Percentiles rank a stretch among this genome's conserved stretches.
These are phyloP conservation scores for Eupithecia abbreviata DNA, from an alignment of 2,888 invertebrate species.

Conservation along the genomic window DNA sequence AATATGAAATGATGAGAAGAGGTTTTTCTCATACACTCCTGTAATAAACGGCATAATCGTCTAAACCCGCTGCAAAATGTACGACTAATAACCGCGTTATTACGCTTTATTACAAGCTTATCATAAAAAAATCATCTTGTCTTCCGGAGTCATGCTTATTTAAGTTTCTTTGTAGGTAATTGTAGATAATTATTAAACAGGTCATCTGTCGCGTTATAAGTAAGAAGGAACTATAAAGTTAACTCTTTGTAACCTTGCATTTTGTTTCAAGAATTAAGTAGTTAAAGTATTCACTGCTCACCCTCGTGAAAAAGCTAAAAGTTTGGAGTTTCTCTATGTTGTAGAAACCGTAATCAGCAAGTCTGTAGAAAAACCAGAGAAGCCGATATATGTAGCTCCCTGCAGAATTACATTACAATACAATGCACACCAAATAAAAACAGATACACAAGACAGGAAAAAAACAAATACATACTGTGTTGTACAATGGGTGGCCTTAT, in stretches of 20 bases:
- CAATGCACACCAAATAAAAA: no score
- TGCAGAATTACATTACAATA: no score
- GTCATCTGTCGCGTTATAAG: constrained; percentile 7
- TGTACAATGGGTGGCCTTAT: no score
- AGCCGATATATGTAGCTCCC: not conserved
- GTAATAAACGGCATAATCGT: not conserved
- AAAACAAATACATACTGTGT: no score
- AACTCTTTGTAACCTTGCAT: not conserved
- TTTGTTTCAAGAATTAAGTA: not conserved
- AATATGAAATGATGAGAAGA: not conserved
- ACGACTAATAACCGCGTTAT: constrained; percentile 17
- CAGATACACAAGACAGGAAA: no score
- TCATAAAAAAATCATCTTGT: constrained; percentile 5
- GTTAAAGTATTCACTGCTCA: no score
- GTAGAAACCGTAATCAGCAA: no score
- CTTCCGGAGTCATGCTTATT: constrained; percentile 21
- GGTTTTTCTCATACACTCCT: not conserved
- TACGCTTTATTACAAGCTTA: constrained; percentile 8
- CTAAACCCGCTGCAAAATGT: not conserved
- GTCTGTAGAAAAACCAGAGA: no score
- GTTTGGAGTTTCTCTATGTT: not conserved
- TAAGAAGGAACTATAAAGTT: not conserved
- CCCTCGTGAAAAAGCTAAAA: no score
- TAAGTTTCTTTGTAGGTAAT: constrained; percentile 13
- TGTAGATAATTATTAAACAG: constrained; percentile 9